phyloP scores from a whole-genome alignment of 1,140 invertebrate genomes.

The Ridgeia piscesae region DNA sequence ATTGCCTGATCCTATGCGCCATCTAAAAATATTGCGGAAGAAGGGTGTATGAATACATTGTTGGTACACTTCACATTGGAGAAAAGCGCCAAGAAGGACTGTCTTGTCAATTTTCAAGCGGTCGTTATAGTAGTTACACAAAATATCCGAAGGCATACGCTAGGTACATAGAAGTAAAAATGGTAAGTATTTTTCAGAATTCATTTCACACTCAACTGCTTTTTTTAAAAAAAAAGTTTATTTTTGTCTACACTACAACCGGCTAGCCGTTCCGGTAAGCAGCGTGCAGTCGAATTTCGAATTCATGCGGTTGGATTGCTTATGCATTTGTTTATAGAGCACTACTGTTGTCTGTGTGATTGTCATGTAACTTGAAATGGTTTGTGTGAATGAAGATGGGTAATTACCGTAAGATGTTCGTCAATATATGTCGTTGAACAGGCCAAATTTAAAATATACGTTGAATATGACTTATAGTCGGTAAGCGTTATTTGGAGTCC shows the following conservation, averaged over 20 bases:
- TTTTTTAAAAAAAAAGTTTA: not conserved
- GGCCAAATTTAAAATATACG: not conserved
- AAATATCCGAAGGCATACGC: not conserved
- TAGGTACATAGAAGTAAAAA: not conserved
- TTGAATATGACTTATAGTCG: no score
- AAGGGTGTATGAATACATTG: constrained; percentile 1
- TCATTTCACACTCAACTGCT: not conserved
- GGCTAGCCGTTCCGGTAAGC: not conserved
- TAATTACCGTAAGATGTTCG: not conserved
- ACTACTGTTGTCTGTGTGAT: not conserved
- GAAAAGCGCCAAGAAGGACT: constrained; percentile 3
- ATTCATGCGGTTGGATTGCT: not conserved
- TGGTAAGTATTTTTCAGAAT: not conserved
- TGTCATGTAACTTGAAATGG: not conserved
- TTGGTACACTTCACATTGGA: not conserved
- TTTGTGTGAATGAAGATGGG: not conserved
- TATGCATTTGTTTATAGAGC: not conserved
- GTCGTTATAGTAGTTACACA: not conserved
- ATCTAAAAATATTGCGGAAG: not conserved
- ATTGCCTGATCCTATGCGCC: not conserved
- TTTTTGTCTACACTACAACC: not conserved
- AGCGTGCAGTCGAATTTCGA: not conserved
- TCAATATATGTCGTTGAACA: not conserved
- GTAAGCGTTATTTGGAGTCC: no score
- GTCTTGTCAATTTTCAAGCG: not conserved